Base-by-base conservation (phyloP, 2,113 vertebrate genomes). In the Cyprinodon tularosa region DNA sequence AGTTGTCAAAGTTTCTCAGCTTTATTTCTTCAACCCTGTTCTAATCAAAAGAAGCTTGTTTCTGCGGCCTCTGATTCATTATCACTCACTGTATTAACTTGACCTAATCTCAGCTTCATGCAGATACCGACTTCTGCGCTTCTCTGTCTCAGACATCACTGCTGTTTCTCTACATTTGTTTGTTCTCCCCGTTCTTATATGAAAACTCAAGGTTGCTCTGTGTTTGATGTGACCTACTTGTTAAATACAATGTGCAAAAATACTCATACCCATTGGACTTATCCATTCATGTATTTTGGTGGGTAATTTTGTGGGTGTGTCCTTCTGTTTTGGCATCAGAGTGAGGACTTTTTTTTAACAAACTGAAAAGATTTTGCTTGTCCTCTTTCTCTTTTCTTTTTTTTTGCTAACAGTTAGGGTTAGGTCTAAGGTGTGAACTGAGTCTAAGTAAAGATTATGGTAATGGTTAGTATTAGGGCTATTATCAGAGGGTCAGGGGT, bases 31-130 rank as follows among this genome's bases (percentile, higher is more conserved):
- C 45, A 48, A 72, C 44, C 12, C 47, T 29, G 36, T 36, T 42
- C 17, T 80, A 64, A 74, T 65, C 47, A 47, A 17, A 15, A 39
- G n/a, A 40, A 42, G 4, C 15, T 48, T 44, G 45, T 53, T 71
- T 74, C 77, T 20, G 50, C 1, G 4, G 50, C 50, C 42, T 59
- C 37, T 3, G 2, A 67, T 72, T 84, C 77, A 69, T 74, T 77
- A 72, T 84, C 84, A 13, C 61, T 82, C 73, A 12, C 76, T 80
- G 80, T 71, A 82, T 84, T 71, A 78, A 63, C 47, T 5, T 86
- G 81, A 86, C 80, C 62, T 38, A 22, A 65, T 81, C 65, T 87
- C 62, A 71, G 74, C 61, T 39, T 57, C 64, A 79, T 53, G 50
- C 76, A 79, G 72, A 85, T 48, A 73, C 61, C 57, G 70, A 84